Conservation (phyloP, 2,888 invertebrate species). For the Neoaliturus tenellus region DNA sequence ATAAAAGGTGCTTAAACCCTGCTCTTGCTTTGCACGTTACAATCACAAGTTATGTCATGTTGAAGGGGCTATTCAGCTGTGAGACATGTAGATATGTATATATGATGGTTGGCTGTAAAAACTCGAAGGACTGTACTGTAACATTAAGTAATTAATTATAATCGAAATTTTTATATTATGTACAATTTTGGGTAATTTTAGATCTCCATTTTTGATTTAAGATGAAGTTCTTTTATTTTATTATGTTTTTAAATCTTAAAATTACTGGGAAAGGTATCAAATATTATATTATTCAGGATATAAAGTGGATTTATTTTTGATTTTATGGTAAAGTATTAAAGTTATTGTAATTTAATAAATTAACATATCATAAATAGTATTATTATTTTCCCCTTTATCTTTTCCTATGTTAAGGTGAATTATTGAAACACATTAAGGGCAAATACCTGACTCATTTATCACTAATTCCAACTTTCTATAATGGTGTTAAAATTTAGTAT, state of each 20-base stretch:
- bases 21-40: background rate
- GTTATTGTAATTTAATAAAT: conserved; percentile 52
- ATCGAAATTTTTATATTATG: conserved; percentile 34
- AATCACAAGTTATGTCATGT: background rate
- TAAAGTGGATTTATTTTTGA: conserved; percentile 37
- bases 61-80: background rate
- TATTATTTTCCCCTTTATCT: background rate
- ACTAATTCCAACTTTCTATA: no score
- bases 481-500: no score
- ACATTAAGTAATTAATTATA: conserved; percentile 25
- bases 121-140: background rate
- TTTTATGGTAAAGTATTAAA: conserved; percentile 38
- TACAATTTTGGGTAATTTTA: conserved; percentile 33
- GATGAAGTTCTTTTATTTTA: background rate
- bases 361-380: conserved; percentile 51
- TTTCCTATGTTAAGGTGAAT: no score
- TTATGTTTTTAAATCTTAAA: conserved; percentile 4
- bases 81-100: conserved; percentile 42
- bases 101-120: conserved; percentile 41
- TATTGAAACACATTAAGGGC: no score
- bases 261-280: background rate
- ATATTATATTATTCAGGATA: background rate
- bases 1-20: conserved; percentile 15
- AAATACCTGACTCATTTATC: no score
- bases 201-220: conserved; percentile 31